A percentile compares a stretch with the other conserved stretches of the same genome.
Conservation (phyloP, 2,113 vertebrate species). For the Enhydra lutris region DNA sequence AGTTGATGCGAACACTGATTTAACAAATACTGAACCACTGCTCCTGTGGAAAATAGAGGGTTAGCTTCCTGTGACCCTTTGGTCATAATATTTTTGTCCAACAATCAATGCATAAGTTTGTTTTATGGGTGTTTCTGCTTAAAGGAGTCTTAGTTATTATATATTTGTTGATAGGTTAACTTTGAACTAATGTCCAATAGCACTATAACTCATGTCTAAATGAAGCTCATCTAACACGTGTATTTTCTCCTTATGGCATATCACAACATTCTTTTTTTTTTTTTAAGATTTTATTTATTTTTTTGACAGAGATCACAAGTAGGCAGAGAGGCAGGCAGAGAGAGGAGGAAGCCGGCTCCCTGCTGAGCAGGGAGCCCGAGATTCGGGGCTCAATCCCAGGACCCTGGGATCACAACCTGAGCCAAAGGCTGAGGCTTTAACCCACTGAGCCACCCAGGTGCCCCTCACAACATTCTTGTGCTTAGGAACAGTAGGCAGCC, state of each 20-base stretch:
- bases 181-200: background rate
- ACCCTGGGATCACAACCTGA: no score
- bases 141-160: background rate
- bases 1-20: background rate
- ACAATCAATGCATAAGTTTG: background rate
- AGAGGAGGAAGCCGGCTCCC: no score
- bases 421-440: no score
- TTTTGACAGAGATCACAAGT: no score
- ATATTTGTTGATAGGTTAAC: background rate
- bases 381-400: no score
- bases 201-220: background rate
- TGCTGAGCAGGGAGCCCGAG: no score
- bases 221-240: background rate
- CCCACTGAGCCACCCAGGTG: no score
- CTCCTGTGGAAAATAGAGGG: background rate
- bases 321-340: no score
- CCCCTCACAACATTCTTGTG: background rate
- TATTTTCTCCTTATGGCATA: background rate
- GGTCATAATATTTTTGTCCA: background rate
- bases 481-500: background rate
- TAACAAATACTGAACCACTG: background rate
- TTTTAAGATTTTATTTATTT: no score
- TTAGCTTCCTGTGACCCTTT: background rate
- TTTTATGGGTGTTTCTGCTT: background rate
- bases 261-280: background rate